A percentile compares a stretch with the other conserved stretches of the same genome.
Evolutionary conservation across 2,888 invertebrate genomes (phyloP).

Genomic region (Eucera pruinosa): DNA sequence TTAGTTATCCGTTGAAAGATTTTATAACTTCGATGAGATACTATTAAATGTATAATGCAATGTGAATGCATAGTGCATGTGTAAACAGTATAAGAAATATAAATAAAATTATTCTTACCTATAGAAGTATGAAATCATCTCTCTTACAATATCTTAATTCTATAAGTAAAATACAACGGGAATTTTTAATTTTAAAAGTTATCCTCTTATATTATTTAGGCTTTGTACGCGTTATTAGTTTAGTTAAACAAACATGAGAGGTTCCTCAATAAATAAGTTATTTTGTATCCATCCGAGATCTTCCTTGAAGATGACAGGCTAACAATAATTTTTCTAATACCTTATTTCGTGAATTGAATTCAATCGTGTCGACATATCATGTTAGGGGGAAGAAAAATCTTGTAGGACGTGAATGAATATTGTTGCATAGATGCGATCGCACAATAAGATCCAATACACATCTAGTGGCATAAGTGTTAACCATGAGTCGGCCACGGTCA

Average conservation of each 20-base stretch:
- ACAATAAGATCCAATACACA: conserved; percentile 6
- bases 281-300: too few relatives aligned
- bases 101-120: not conserved
- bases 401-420: not conserved
- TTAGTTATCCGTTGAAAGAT: not conserved
- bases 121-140: not conserved
- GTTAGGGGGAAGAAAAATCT: not conserved
- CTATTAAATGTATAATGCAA: not conserved
- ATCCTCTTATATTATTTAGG: not conserved
- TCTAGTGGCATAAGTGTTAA: conserved; percentile 37
- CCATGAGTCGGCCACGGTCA: conserved; percentile 50
- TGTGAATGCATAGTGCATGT: not conserved
- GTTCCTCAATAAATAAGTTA: too few relatives aligned
- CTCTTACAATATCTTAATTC: not conserved
- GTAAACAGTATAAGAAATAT: not conserved
- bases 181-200: too few relatives aligned
- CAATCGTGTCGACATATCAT: not conserved
- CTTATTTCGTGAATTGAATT: not conserved
- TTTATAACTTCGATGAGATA: not conserved
- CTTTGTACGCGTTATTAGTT: not conserved
- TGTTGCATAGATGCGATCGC: conserved; percentile 29
- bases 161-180: too few relatives aligned
- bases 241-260: too few relatives aligned
- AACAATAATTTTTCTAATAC: not conserved
- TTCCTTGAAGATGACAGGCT: conserved; percentile 4